Conservation (phyloP, 2,797 vertebrate species). For the Myotis daubentonii region DNA sequence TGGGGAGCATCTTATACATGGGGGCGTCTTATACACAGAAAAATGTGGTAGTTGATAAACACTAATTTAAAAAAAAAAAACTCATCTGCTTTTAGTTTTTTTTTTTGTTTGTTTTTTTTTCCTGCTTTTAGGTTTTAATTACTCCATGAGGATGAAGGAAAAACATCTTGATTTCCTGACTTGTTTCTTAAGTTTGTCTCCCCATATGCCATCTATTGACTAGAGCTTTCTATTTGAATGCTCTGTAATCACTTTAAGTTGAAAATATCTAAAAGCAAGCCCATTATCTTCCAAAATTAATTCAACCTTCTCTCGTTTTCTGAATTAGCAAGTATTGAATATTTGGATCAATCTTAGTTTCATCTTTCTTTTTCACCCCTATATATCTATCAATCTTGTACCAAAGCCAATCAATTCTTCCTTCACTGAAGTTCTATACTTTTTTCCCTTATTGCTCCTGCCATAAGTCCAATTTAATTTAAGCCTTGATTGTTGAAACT, state of each 20-base stretch:
- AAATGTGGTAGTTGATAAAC: background rate
- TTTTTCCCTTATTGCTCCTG: background rate
- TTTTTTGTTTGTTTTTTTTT: too few species aligned
- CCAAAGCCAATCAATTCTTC: slow-evolving; percentile 31
- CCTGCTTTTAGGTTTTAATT: slow-evolving; percentile 51
- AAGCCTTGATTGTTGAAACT: background rate
- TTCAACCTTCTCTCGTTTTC: slow-evolving; percentile 50
- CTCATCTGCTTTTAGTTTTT: slow-evolving; percentile 43
- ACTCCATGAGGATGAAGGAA: background rate
- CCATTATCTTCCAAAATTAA: slow-evolving; percentile 55
- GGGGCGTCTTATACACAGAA: too few species aligned
- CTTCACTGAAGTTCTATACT: background rate
- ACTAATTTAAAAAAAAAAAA: background rate
- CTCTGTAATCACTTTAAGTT: slow-evolving; percentile 45
- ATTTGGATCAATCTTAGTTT: slow-evolving; percentile 9
- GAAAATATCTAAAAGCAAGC: slow-evolving; percentile 48
- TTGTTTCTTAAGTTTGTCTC: slow-evolving; percentile 42
- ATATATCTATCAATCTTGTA: background rate
- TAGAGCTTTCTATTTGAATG: slow-evolving; percentile 27
- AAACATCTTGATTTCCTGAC: slow-evolving; percentile 56
- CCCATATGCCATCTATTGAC: background rate
- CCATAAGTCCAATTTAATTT: background rate
- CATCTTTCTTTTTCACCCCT: background rate
- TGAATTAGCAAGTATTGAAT: slow-evolving; percentile 40
- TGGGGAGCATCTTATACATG: too few species aligned